phyloP scores from a whole-genome alignment of 2,797 vertebrate species.

The Melanotaenia pygmaea region DNA sequence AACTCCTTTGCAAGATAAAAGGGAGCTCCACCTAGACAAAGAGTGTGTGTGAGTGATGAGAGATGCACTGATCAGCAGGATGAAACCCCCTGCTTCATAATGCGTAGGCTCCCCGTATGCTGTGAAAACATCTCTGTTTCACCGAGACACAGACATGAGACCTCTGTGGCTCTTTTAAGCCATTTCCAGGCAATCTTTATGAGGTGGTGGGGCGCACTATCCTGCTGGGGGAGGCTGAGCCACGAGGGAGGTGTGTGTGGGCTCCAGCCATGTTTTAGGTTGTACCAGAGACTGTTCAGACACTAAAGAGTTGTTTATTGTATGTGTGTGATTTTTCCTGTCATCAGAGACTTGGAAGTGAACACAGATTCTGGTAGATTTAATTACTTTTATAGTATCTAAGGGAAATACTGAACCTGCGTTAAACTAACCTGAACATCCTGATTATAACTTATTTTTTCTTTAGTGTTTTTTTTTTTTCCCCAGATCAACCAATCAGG shows the following conservation, averaged over 20 bases:
- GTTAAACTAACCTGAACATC: not conserved
- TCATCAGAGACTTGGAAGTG: not conserved
- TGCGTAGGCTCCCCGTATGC: not conserved
- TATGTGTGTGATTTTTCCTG: not conserved
- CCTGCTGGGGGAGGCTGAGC: not conserved
- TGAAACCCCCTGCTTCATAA: not conserved
- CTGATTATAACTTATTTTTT: not conserved
- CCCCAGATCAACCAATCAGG: not conserved
- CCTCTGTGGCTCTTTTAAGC: not conserved
- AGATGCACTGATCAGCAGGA: not conserved
- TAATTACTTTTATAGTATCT: not conserved
- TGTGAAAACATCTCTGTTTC: not conserved
- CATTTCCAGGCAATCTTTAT: not conserved
- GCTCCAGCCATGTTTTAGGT: not conserved
- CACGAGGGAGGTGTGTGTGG: not conserved
- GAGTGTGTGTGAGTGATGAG: not conserved
- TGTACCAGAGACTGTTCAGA: not conserved
- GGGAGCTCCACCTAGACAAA: not conserved
- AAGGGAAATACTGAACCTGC: not conserved
- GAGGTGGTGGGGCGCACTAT: not conserved
- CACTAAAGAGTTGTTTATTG: not conserved
- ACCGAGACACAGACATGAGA: not conserved
- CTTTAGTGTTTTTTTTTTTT: not conserved
- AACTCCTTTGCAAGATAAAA: constrained; percentile 2
- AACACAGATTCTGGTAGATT: not conserved